These are phyloP conservation scores for Actinopyga echinites DNA, from an alignment of 53 echinoderm and acorn worm species.

Conservation along the genomic window DNA sequence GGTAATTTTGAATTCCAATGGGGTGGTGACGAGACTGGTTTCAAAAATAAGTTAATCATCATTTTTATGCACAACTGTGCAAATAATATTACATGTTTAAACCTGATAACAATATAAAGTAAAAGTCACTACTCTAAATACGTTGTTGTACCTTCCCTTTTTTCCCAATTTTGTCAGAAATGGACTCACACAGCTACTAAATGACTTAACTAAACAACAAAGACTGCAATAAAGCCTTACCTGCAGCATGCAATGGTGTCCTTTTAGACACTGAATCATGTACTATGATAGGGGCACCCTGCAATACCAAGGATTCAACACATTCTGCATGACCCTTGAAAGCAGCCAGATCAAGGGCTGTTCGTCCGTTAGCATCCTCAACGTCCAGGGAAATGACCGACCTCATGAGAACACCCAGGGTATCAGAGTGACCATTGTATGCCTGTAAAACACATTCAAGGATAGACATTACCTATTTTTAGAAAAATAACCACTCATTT, in stretches of 20 bases:
- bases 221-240: conserved; percentile 52
- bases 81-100: too few species aligned
- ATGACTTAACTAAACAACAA: too few species aligned
- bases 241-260: conserved; percentile 92
- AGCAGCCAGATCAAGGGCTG: conserved; percentile 90
- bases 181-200: too few species aligned
- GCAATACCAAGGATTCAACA: conserved; percentile 86
- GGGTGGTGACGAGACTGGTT: too few species aligned
- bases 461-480: not conserved
- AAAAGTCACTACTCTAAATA: too few species aligned
- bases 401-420: conserved; percentile 86
- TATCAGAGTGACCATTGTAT: conserved; percentile 95
- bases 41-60: too few species aligned
- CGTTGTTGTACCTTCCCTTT: too few species aligned
- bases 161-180: too few species aligned
- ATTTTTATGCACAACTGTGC: too few species aligned
- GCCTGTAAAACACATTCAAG: conserved; percentile 58
- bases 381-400: conserved; percentile 93
- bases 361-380: conserved; percentile 94
- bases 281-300: conserved; percentile 87
- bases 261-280: conserved; percentile 94
- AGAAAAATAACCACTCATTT: too few species aligned
- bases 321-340: conserved; percentile 97
- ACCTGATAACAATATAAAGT: too few species aligned
- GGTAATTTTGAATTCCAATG: too few species aligned